Conservation (phyloP, 2,888 invertebrate genomes). For the Agapetus fuscipes region DNA sequence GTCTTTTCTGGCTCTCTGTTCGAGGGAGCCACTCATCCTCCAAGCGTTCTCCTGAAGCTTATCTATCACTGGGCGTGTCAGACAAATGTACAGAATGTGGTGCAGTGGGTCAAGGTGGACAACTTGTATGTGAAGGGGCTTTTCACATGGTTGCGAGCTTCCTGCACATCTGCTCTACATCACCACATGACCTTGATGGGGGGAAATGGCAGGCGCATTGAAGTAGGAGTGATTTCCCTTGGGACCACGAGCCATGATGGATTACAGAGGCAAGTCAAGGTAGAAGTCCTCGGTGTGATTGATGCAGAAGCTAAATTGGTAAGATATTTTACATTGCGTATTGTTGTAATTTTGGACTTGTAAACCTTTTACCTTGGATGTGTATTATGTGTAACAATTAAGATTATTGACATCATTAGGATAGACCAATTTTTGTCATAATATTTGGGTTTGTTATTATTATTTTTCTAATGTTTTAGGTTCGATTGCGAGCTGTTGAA, state of each 20-base stretch:
- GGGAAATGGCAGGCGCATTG: constrained; percentile 59
- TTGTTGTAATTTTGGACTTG: neutral
- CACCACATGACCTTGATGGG: constrained; percentile 67
- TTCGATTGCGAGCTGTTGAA: constrained; percentile 74
- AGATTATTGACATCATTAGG: neutral
- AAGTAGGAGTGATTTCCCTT: constrained; percentile 78
- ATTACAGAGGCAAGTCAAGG: constrained; percentile 69
- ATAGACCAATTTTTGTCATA: neutral
- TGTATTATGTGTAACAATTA: neutral
- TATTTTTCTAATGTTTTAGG: no score
- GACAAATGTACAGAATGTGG: constrained; percentile 79
- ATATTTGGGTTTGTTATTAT: neutral
- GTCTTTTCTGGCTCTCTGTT: constrained; percentile 82
- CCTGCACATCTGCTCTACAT: constrained; percentile 73
- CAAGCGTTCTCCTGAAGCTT: constrained; percentile 70
- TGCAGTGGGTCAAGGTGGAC: constrained; percentile 79
- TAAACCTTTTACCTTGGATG: neutral
- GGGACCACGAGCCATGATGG: constrained; percentile 78
- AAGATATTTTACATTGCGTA: no score
- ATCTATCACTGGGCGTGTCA: constrained; percentile 90
- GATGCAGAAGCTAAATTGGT: constrained; percentile 62
- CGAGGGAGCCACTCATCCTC: constrained; percentile 76
- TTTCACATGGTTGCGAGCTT: constrained; percentile 63
- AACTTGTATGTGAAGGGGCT: constrained; percentile 51
- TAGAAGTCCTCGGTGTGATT: constrained; percentile 76